These are phyloP conservation scores for Onychostruthus taczanowskii DNA, from an alignment of 2,113 vertebrate genomes.

Conservation along the genomic window DNA sequence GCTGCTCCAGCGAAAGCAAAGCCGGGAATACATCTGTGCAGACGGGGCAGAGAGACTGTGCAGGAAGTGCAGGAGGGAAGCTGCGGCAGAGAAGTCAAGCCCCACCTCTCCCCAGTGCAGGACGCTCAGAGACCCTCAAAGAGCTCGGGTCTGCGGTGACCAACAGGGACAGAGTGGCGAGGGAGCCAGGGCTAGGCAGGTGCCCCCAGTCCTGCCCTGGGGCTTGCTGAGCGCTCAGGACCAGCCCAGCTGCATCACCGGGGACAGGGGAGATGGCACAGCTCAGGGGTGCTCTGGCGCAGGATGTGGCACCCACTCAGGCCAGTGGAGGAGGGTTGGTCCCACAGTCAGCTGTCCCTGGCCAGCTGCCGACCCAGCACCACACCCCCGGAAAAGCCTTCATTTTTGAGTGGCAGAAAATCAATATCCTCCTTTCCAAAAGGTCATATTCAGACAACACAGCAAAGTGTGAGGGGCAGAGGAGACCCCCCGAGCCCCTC, in stretches of 20 bases:
- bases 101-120: not conserved
- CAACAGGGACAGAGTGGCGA: not conserved
- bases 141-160: not conserved
- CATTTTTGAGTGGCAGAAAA: not conserved
- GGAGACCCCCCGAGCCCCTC: fast-evolving
- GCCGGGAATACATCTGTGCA: not conserved
- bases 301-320: fast-evolving
- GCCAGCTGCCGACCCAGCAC: not conserved
- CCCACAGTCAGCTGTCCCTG: not conserved
- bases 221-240: not conserved
- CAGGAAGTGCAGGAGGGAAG: not conserved
- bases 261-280: fast-evolving
- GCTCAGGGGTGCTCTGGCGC: not conserved
- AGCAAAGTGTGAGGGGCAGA: not conserved
- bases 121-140: not conserved
- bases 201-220: not conserved
- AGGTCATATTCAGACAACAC: not conserved
- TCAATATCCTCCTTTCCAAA: not conserved
- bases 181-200: fast-evolving
- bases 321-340: not conserved
- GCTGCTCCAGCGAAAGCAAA: not conserved
- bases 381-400: not conserved
- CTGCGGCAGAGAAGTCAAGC: fast-evolving
- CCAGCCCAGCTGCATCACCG: fast-evolving
- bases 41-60: not conserved